phyloP scores from a whole-genome alignment of 2,888 invertebrate genomes.

The Scrobipalpa costella region DNA sequence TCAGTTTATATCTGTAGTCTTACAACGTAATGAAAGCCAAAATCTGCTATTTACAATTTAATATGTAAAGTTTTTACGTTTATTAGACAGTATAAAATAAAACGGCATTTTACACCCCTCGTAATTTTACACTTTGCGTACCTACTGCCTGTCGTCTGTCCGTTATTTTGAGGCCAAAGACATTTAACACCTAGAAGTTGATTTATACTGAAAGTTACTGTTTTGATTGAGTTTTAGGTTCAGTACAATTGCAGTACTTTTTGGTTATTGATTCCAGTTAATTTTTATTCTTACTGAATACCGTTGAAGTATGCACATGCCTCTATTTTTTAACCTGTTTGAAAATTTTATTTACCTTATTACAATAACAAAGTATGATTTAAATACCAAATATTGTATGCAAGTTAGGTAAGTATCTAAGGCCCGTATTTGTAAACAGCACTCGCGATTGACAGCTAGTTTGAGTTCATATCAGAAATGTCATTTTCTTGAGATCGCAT shows the following conservation, averaged over 20 bases:
- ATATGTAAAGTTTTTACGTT: not conserved
- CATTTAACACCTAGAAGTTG: not conserved
- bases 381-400: too few species aligned
- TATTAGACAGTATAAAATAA: slow-evolving; percentile 2
- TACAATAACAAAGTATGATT: too few species aligned
- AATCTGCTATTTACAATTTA: not conserved
- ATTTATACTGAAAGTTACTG: not conserved
- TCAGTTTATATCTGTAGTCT: not conserved
- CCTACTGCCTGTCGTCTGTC: not conserved
- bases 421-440: not conserved
- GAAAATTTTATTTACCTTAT: too few species aligned
- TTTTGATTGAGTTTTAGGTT: too few species aligned
- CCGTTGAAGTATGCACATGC: too few species aligned
- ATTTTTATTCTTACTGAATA: too few species aligned
- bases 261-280: too few species aligned
- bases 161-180: not conserved
- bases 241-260: too few species aligned
- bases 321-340: too few species aligned
- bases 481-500: too few species aligned
- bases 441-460: not conserved
- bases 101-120: not conserved
- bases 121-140: not conserved
- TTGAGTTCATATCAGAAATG: too few species aligned
- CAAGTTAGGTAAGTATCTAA: too few species aligned
- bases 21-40: not conserved